These are phyloP conservation scores for Psittacara wagleri DNA, from an alignment of 2,113 vertebrate species.

Conservation along the genomic window DNA sequence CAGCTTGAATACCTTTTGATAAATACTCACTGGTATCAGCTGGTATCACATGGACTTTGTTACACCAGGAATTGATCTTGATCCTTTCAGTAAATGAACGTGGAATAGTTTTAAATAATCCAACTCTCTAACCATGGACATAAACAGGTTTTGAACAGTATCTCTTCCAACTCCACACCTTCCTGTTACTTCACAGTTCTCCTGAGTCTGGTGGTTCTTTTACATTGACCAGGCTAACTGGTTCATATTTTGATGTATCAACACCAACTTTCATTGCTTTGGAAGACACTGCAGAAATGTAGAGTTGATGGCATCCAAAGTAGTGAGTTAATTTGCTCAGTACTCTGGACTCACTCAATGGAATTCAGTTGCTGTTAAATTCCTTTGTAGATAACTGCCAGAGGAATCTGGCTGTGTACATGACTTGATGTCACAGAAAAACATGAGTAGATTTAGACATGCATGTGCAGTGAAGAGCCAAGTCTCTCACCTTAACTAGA, in stretches of 20 bases:
- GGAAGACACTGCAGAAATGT: not conserved
- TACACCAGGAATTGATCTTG: not conserved
- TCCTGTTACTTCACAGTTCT: not conserved
- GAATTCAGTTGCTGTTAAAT: not conserved
- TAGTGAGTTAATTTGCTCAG: not conserved
- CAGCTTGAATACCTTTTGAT: not conserved
- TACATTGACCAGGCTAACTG: not conserved
- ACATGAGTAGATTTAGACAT: not conserved
- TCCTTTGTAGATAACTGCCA: not conserved
- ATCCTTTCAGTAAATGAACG: not conserved
- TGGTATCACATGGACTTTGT: not conserved
- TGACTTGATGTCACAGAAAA: not conserved
- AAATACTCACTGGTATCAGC: not conserved
- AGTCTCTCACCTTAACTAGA: not conserved
- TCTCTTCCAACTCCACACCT: not conserved
- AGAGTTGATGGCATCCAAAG: not conserved
- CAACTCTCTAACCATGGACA: rapidly evolving
- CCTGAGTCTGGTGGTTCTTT: not conserved
- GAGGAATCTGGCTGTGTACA: not conserved
- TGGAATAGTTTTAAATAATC: not conserved
- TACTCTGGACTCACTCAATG: not conserved
- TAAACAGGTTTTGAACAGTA: not conserved
- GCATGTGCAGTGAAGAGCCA: not conserved
- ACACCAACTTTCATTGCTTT: not conserved
- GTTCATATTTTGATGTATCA: not conserved